Evolutionary conservation across 2,113 vertebrate genomes (phyloP).

Genomic region (Trogon melanurus): DNA sequence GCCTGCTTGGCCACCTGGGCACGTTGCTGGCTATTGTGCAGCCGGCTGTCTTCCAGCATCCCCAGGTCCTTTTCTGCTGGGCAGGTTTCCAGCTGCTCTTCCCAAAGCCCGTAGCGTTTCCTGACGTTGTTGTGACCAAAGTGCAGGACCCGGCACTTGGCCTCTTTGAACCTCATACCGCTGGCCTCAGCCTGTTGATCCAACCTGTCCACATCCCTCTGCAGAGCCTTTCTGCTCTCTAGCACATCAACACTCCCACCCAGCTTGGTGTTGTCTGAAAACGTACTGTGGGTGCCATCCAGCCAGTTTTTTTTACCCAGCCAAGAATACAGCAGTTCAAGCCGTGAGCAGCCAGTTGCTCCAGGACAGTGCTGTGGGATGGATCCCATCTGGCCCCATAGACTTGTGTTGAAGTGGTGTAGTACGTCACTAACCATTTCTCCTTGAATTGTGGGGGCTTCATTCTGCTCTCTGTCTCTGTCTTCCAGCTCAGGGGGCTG

Average conservation of each 20-base stretch:
- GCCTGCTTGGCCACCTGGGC: neutral
- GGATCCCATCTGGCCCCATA: too few species aligned
- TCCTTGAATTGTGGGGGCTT: too few species aligned
- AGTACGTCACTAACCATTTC: too few species aligned
- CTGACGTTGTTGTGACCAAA: neutral
- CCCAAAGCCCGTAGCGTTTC: accelerated
- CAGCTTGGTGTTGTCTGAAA: accelerated
- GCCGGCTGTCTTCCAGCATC: too few species aligned
- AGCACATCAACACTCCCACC: neutral
- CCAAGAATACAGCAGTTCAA: neutral
- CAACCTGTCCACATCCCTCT: neutral
- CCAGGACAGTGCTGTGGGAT: neutral
- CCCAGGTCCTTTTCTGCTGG: neutral
- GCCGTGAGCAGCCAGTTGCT: neutral
- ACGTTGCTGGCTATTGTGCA: neutral
- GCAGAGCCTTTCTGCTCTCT: neutral
- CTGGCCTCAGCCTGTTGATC: neutral
- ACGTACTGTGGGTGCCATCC: neutral
- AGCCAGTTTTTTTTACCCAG: neutral
- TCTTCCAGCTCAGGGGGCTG: too few species aligned
- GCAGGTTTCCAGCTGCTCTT: neutral
- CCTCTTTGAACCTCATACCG: neutral
- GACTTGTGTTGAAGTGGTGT: too few species aligned
- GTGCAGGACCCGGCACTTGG: neutral
- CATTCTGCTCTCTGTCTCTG: too few species aligned